These are phyloP conservation scores for Drosophila sulfurigaster DNA, from an alignment of 1,140 invertebrate genomes.

Conservation along the genomic window DNA sequence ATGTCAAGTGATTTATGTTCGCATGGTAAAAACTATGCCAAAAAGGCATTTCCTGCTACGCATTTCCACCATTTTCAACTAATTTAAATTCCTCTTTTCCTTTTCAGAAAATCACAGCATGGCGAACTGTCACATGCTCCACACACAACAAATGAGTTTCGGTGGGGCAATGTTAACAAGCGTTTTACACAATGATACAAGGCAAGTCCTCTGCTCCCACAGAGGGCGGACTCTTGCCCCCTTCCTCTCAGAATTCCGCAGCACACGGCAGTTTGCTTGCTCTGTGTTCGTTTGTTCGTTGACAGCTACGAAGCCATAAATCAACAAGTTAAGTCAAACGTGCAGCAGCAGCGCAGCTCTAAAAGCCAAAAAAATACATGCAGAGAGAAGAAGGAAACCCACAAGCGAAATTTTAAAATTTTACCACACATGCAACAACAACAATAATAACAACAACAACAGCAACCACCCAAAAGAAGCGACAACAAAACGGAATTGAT, in stretches of 20 bases:
- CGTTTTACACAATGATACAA: slow-evolving; percentile 75
- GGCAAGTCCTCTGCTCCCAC: slow-evolving; percentile 37
- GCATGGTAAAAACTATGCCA: slow-evolving; percentile 68
- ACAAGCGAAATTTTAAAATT: slow-evolving; percentile 55
- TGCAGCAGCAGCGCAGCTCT: slow-evolving; percentile 52
- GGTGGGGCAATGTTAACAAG: slow-evolving; percentile 77
- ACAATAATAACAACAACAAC: slow-evolving; percentile 21
- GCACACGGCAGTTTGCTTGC: slow-evolving; percentile 66
- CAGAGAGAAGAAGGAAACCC: slow-evolving; percentile 6
- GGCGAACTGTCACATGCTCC: slow-evolving; percentile 62
- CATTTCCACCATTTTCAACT: slow-evolving; percentile 61
- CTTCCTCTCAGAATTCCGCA: not conserved
- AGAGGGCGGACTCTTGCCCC: not conserved
- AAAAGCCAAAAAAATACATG: slow-evolving; percentile 52
- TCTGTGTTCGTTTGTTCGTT: slow-evolving; percentile 48
- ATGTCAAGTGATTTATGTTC: slow-evolving; percentile 62
- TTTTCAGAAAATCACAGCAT: slow-evolving; percentile 45
- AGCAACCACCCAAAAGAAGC: slow-evolving; percentile 20
- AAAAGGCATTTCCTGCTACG: slow-evolving; percentile 70
- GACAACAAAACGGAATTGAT: slow-evolving; percentile 74
- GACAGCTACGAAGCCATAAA: slow-evolving; percentile 79
- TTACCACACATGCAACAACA: slow-evolving; percentile 62
- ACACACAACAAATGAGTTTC: slow-evolving; percentile 61
- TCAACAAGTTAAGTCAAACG: slow-evolving; percentile 83
- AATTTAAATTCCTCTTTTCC: slow-evolving; percentile 73